phyloP scores from a whole-genome alignment of 2,113 vertebrate genomes.

The Dipodomys merriami region DNA sequence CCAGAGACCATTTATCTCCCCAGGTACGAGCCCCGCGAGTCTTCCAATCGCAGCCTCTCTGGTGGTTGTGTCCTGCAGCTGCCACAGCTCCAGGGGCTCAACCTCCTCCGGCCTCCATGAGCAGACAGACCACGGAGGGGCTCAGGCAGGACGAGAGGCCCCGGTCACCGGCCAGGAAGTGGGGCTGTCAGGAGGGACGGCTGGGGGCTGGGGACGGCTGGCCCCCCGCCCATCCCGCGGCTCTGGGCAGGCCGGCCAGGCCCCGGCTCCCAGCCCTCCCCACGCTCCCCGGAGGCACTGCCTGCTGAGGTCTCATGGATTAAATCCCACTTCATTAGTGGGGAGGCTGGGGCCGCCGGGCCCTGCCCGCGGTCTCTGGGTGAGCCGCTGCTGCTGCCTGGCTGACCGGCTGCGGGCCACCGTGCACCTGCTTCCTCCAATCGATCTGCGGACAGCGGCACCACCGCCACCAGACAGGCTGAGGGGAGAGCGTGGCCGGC shows the following conservation, averaged over 20 bases:
- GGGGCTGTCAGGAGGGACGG: too few species aligned
- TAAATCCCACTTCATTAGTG: constrained; percentile 70
- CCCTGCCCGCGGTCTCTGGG: constrained; percentile 4
- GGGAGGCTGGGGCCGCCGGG: background rate
- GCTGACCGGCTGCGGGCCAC: background rate
- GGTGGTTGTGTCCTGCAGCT: too few species aligned
- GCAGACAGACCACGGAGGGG: too few species aligned
- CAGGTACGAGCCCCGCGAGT: background rate
- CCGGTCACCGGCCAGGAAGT: too few species aligned
- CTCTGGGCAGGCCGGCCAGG: too few species aligned
- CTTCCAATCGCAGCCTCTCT: background rate
- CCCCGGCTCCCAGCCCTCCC: background rate
- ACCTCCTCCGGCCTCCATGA: too few species aligned
- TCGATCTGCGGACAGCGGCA: background rate
- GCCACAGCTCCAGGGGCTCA: too few species aligned
- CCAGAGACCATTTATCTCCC: background rate
- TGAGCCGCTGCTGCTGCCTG: background rate
- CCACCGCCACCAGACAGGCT: background rate
- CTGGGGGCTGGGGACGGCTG: too few species aligned
- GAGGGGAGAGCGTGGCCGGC: background rate
- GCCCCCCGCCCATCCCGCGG: too few species aligned
- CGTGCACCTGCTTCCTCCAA: background rate
- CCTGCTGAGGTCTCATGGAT: background rate
- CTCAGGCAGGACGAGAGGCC: too few species aligned
- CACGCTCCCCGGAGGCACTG: background rate